These are phyloP conservation scores for Coturnix japonica DNA, from an alignment of 2,113 vertebrate genomes.

Conservation along the genomic window DNA sequence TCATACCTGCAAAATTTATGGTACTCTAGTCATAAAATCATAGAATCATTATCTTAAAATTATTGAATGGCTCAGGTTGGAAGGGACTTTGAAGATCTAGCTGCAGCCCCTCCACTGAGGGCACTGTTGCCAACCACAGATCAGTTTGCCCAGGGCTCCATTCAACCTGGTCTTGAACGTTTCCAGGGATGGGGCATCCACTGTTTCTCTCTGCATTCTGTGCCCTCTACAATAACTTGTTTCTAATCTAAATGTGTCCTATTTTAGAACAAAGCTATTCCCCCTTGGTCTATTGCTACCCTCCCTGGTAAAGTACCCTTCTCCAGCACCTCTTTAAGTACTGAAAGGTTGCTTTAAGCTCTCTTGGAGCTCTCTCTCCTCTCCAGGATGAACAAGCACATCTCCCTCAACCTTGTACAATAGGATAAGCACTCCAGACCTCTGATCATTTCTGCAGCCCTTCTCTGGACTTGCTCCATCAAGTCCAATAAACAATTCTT, in stretches of 20 bases:
- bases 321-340: neutral
- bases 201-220: neutral
- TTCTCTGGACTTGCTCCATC: neutral
- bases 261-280: neutral
- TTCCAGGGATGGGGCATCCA: neutral
- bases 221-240: neutral
- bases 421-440: neutral
- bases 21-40: neutral
- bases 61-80: neutral
- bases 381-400: neutral
- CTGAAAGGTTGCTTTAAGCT: neutral
- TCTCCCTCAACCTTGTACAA: neutral
- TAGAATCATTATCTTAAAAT: neutral
- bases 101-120: too few relatives aligned
- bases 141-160: neutral
- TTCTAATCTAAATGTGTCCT: neutral
- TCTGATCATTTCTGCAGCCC: neutral
- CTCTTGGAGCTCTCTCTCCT: neutral
- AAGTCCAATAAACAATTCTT: neutral
- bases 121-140: neutral
- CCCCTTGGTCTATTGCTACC: neutral
- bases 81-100: neutral
- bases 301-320: neutral
- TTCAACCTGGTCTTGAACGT: neutral
- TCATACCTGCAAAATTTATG: fast-evolving